Base-by-base conservation (phyloP, 2,888 invertebrate species). In the Tenthredo mesomela region DNA sequence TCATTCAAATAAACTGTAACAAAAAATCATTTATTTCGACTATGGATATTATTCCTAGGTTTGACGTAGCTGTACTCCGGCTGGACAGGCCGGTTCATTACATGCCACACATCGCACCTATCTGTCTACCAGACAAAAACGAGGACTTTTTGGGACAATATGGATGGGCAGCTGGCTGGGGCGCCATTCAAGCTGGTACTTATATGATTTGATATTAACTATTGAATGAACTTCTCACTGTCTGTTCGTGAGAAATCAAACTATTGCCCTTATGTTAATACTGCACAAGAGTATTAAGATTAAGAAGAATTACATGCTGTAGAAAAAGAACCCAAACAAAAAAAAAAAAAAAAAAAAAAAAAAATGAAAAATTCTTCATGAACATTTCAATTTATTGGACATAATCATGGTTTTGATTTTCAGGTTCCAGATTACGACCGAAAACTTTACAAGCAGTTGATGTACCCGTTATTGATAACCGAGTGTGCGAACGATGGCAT, bases 101-200 rank as follows among this genome's bases (percentile, higher is more conserved):
- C 88, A 96, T 98, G 95, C 97, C 97, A 3, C 97, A 98, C 93
- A 98, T 98, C 90, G 96, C 97, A 10, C 98, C 98, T 54, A 98
- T 98, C 89, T 98, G 98, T 93, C 94, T 98, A 83, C 98, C 98
- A 0, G 97, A 97, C 88, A 97, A 98, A 90, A 97, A 97, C 75
- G 97, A 97, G 73, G 97, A 97, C 92, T 98, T 98, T 94, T 94
- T 98, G 75, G 98, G 98, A 1, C 97, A 98, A 92, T 97, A 97
- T 89, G 98, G 98, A 40, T 98, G 98, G 96, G 98, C 98, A 7
- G 98, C 98, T 0, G 98, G 98, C 40, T 98, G 98, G 98, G 98
- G 98, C 18, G 98, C 98, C 0, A 94, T 98, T 10, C 95, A 95
- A 93, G 94, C 95, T 88, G 95, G 95, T 95, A 92, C 88, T 89